These are phyloP conservation scores for Acropora yongei DNA, from an alignment of 64 coral and sea anemone genomes.

Conservation along the genomic window DNA sequence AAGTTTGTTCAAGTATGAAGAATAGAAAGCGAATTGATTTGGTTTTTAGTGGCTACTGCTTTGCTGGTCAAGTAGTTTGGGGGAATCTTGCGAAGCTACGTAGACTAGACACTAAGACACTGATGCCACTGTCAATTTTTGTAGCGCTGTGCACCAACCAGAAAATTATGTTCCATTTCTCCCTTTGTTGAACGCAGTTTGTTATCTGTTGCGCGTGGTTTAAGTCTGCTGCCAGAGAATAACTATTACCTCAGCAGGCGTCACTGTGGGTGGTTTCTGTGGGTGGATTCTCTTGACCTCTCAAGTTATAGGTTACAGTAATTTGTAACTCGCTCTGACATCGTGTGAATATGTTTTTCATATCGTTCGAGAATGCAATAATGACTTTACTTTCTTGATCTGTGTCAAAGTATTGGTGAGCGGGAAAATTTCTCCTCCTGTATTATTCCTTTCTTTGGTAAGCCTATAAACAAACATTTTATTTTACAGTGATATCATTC, in stretches of 20 bases:
- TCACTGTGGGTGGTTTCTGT: not conserved
- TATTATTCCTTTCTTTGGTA: slow-evolving; percentile 9
- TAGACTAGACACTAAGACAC: no score
- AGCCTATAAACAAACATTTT: slow-evolving; percentile 11
- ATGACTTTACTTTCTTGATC: not conserved
- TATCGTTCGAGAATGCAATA: not conserved
- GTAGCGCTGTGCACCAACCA: no score
- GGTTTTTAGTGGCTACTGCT: no score
- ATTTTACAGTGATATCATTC: slow-evolving; percentile 25
- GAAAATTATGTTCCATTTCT: no score
- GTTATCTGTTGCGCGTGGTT: no score
- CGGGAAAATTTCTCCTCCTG: not conserved
- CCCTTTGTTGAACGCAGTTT: no score
- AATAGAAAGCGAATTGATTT: no score
- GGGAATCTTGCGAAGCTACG: no score
- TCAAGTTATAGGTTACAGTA: not conserved
- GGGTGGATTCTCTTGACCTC: not conserved
- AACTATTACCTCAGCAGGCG: not conserved
- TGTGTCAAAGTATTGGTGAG: not conserved
- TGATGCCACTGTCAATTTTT: no score
- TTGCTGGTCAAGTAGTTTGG: no score
- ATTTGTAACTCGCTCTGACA: not conserved
- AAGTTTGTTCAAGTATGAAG: no score
- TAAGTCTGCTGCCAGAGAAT: no score
- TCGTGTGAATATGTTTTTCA: not conserved